Evolutionary conservation across 2,113 vertebrate species (phyloP).

Genomic region (Hyperopisus bebe): DNA sequence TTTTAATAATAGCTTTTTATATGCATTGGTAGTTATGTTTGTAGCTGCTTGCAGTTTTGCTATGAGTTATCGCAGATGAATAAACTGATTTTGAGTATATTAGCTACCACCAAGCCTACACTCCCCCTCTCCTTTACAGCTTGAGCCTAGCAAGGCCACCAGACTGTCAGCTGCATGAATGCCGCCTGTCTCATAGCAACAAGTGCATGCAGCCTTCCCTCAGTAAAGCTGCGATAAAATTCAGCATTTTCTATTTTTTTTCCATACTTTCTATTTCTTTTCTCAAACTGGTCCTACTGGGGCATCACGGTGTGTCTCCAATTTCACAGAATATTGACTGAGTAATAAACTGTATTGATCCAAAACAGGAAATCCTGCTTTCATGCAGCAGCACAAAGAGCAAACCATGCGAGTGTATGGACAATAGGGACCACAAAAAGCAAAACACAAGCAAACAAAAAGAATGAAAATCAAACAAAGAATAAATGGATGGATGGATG

Average conservation of each 20-base stretch:
- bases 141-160: constrained; percentile 55
- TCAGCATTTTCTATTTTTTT: neutral
- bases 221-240: constrained; percentile 26
- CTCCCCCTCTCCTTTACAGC: constrained; percentile 44
- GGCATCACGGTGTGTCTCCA: neutral
- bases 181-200: constrained; percentile 64
- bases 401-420: neutral
- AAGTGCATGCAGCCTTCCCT: constrained; percentile 50
- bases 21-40: neutral
- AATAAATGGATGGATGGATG: neutral
- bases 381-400: neutral
- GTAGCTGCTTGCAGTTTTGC: neutral
- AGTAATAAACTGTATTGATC: neutral
- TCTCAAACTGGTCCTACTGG: neutral
- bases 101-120: constrained; percentile 42
- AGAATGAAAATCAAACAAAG: neutral
- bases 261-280: neutral
- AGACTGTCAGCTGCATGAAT: constrained; percentile 43
- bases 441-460: neutral
- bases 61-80: neutral
- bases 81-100: neutral
- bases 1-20: neutral
- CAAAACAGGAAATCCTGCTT: neutral
- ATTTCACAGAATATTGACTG: neutral
- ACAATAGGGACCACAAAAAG: neutral